These are phyloP conservation scores for Aethes cnicana DNA, from an alignment of 2,888 invertebrate species.

Conservation along the genomic window DNA sequence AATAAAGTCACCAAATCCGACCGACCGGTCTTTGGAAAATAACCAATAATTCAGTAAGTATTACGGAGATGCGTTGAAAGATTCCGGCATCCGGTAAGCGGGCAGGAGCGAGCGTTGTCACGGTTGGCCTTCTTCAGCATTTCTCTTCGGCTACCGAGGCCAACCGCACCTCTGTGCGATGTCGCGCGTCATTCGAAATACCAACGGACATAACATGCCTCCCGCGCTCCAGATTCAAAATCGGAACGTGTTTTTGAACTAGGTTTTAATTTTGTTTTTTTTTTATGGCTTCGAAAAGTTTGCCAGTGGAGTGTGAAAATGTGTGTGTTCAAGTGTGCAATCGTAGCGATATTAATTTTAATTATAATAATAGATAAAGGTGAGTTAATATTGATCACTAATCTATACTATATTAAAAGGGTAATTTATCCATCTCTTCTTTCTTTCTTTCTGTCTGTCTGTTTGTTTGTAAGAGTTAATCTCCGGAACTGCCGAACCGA, in stretches of 20 bases:
- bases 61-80: constrained; percentile 1
- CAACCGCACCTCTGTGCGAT: constrained; percentile 13
- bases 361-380: constrained; percentile 46
- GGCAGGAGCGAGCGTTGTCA: constrained; percentile 24
- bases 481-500: too few relatives aligned
- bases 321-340: constrained; percentile 49
- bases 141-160: constrained; percentile 22
- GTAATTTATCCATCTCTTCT: too few relatives aligned
- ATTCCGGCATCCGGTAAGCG: constrained; percentile 7
- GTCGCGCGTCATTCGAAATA: constrained; percentile 6
- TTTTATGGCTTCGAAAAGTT: constrained; percentile 1
- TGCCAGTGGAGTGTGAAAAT: constrained; percentile 41
- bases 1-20: not conserved
- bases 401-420: not conserved
- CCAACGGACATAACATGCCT: constrained; percentile 18
- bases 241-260: constrained; percentile 25
- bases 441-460: too few relatives aligned
- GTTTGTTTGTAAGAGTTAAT: too few relatives aligned
- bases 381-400: constrained; percentile 39
- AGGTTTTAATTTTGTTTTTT: constrained; percentile 8
- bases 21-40: too few relatives aligned
- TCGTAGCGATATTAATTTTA: constrained; percentile 46
- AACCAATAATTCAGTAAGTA: not conserved
- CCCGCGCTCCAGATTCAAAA: constrained; percentile 32
- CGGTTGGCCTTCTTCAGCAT: constrained; percentile 26